phyloP scores from a whole-genome alignment of 2,888 invertebrate genomes.

The Apodemia zela region DNA sequence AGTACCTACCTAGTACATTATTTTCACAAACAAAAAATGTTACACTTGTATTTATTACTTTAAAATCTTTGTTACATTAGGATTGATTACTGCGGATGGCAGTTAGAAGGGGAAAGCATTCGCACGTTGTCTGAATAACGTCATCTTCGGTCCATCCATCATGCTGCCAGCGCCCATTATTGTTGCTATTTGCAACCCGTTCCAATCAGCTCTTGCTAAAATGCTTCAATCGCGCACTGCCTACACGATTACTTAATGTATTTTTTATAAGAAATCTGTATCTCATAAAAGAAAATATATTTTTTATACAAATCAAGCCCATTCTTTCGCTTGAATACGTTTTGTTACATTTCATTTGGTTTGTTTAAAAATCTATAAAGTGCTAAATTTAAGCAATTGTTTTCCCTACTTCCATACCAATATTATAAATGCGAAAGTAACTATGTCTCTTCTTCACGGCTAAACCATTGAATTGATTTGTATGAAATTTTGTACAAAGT shows the following conservation, averaged over 20 bases:
- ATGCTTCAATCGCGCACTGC: not conserved
- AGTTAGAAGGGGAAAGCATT: slow-evolving; percentile 31
- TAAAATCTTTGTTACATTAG: slow-evolving; percentile 16
- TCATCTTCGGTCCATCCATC: slow-evolving; percentile 66
- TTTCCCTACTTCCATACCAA: too few species aligned
- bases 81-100: slow-evolving; percentile 39
- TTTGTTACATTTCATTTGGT: too few species aligned
- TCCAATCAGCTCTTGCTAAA: slow-evolving; percentile 24
- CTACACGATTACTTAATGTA: not conserved
- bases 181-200: slow-evolving; percentile 42
- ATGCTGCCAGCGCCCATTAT: slow-evolving; percentile 64
- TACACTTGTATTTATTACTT: not conserved
- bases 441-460: too few species aligned
- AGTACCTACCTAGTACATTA: too few species aligned
- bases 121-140: slow-evolving; percentile 50
- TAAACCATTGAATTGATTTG: too few species aligned
- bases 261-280: not conserved
- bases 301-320: too few species aligned
- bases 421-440: too few species aligned
- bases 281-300: not conserved
- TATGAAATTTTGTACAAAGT: too few species aligned
- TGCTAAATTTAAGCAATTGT: too few species aligned
- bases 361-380: too few species aligned
- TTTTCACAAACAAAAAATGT: too few species aligned
- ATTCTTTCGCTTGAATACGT: too few species aligned